A percentile compares a stretch with the other conserved stretches of the same genome.
Evolutionary conservation across 2,888 invertebrate species (phyloP).

Genomic region (Amiota minor): DNA sequence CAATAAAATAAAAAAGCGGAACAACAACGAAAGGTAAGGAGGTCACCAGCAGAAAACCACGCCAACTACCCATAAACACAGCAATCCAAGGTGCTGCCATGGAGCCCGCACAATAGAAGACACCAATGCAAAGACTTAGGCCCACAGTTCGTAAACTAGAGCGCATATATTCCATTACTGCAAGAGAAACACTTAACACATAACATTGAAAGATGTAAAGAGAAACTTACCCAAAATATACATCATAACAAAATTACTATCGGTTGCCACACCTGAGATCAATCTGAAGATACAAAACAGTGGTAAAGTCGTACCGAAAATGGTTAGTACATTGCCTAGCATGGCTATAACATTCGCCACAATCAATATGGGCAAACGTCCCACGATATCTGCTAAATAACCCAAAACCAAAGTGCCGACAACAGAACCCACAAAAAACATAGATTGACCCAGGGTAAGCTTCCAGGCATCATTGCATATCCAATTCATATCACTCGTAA

Average conservation of each 20-base stretch:
- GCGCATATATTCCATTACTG: slow-evolving; percentile 77
- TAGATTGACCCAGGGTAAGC: slow-evolving; percentile 77
- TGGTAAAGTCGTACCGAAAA: slow-evolving; percentile 73
- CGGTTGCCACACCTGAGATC: slow-evolving; percentile 77
- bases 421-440: slow-evolving; percentile 78
- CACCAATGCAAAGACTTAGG: slow-evolving; percentile 76
- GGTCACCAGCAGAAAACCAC: slow-evolving; percentile 75
- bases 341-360: slow-evolving; percentile 75
- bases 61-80: slow-evolving; percentile 74
- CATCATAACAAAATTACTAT: slow-evolving; percentile 78
- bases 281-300: slow-evolving; percentile 76
- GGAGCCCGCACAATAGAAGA: slow-evolving; percentile 77
- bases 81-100: slow-evolving; percentile 75
- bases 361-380: slow-evolving; percentile 76
- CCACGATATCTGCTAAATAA: slow-evolving; percentile 76
- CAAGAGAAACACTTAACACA: neutral
- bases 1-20: slow-evolving; percentile 75
- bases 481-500: slow-evolving; percentile 79
- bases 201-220: neutral
- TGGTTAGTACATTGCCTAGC: slow-evolving; percentile 75
- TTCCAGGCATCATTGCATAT: slow-evolving; percentile 77
- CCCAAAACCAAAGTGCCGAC: slow-evolving; percentile 77
- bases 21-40: slow-evolving; percentile 75
- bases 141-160: slow-evolving; percentile 75
- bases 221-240: slow-evolving; percentile 76